phyloP scores from a whole-genome alignment of 1,140 invertebrate species.

The Sarcophaga bullata region DNA sequence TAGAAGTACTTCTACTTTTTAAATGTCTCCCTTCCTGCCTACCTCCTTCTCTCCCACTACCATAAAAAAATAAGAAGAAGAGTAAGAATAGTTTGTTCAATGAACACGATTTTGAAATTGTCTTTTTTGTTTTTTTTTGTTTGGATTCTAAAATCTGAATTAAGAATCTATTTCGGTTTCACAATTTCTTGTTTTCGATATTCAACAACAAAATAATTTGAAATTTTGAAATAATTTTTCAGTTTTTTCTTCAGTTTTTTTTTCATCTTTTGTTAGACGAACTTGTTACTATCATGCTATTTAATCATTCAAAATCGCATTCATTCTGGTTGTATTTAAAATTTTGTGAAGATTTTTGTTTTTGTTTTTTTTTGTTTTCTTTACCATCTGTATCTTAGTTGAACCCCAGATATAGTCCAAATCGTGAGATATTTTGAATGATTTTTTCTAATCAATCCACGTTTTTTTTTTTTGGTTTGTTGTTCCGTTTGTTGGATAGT shows the following conservation, averaged over 20 bases:
- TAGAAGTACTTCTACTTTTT: neutral
- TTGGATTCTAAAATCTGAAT: neutral
- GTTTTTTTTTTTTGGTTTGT: conserved; percentile 19
- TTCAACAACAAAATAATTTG: neutral
- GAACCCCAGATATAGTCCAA: conserved; percentile 39
- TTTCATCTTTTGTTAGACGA: too few species aligned
- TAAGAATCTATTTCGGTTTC: neutral
- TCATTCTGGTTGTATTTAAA: neutral
- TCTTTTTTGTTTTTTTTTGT: neutral
- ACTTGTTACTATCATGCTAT: neutral
- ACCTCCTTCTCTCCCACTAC: too few species aligned
- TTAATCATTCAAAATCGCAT: conserved; percentile 8
- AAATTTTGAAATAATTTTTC: neutral
- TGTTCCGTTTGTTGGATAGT: too few species aligned
- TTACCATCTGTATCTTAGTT: conserved; percentile 25
- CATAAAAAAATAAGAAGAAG: too few species aligned
- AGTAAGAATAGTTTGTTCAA: neutral
- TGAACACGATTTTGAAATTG: conserved; percentile 4
- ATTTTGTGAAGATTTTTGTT: neutral
- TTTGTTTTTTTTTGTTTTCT: neutral
- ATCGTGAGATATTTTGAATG: conserved; percentile 39
- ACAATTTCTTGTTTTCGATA: neutral
- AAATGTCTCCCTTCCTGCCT: too few species aligned
- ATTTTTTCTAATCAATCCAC: conserved; percentile 36
- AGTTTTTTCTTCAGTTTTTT: neutral